A percentile compares a stretch with the other conserved stretches of the same genome.
phyloP scores from a whole-genome alignment of 1,140 invertebrate genomes.

The Piezodorus guildinii region DNA sequence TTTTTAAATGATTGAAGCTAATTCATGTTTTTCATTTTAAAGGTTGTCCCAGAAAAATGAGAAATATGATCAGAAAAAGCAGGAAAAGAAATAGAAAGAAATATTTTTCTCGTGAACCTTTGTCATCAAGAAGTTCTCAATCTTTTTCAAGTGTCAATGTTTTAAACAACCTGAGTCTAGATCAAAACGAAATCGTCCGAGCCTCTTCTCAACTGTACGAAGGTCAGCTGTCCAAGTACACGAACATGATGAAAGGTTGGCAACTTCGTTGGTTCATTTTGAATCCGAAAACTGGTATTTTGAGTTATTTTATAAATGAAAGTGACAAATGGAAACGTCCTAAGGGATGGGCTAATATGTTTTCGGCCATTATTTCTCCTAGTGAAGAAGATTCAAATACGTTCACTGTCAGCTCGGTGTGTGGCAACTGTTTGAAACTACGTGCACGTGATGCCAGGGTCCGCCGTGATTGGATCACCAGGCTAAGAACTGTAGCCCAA shows the following conservation, averaged over 20 bases:
- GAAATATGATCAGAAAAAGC: no score
- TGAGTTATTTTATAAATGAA: not conserved
- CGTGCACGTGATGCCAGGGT: not conserved
- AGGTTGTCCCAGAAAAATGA: no score
- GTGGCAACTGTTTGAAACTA: not conserved
- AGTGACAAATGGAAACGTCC: constrained; percentile 1
- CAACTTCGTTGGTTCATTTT: not conserved
- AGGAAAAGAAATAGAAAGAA: no score
- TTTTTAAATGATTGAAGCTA: no score
- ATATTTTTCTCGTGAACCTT: not conserved
- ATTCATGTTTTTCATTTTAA: no score
- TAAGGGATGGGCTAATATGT: not conserved
- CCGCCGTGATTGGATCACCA: not conserved
- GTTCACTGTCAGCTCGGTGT: not conserved
- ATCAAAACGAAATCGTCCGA: no score
- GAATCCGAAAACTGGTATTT: not conserved
- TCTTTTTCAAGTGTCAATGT: no score
- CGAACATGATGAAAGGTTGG: not conserved
- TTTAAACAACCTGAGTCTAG: no score
- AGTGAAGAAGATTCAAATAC: constrained; percentile 4
- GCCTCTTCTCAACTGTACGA: no score
- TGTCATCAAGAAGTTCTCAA: no score
- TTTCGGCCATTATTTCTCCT: not conserved
- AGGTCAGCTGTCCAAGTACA: no score
- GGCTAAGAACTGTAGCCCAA: not conserved